Base-by-base conservation (phyloP, 2,797 vertebrate species). In the Allobates femoralis region DNA sequence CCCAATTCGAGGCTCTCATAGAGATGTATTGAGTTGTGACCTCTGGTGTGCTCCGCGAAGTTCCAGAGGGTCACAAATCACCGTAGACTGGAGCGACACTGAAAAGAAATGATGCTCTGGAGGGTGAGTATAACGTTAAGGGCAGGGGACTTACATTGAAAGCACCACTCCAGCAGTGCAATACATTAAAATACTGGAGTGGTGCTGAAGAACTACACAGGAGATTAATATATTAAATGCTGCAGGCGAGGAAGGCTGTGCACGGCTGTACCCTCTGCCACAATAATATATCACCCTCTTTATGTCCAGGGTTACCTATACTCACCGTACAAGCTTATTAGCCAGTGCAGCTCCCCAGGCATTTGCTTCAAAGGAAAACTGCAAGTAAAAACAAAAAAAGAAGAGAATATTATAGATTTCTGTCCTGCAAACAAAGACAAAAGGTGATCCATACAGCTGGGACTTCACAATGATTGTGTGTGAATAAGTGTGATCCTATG, bases 301-400 rank as follows among this genome's bases (percentile, higher is more conserved):
- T 37, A 16, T 37, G 34, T 71, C 19, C 34, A n/a, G 3, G 23
- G 34, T 5, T 34, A 34, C 18, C 23, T n/a, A 0, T 28, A 84
- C 94, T 94, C 89, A 98, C 98, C 98, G 96, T 76, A 92, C 94
- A 26, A 99, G 93, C 66, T 93, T 97, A 90, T 96, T 90, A 16
- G 97, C 95, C 73, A 99, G 92, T 0, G 92, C 92, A 0, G 96
- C 88, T 14, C 98, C 98, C 97, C 97, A 99, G 79, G 97, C 97
- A 2, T 94, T 93, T 15, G 93, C 83, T 90, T 97, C 96, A 90
- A 99, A 98, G 56, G 97, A 96, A 92, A 93, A 95, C 98, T 99
- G 92, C 77, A 94, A 80, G n/a, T n/a, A n/a, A n/a, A n/a, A n/a
- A 37, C 82, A 83, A 69, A 51, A 74, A 81, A 84, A 80, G 23